These are phyloP conservation scores for Oppia nitens DNA, from an alignment of 1,140 invertebrate species.

Conservation along the genomic window DNA sequence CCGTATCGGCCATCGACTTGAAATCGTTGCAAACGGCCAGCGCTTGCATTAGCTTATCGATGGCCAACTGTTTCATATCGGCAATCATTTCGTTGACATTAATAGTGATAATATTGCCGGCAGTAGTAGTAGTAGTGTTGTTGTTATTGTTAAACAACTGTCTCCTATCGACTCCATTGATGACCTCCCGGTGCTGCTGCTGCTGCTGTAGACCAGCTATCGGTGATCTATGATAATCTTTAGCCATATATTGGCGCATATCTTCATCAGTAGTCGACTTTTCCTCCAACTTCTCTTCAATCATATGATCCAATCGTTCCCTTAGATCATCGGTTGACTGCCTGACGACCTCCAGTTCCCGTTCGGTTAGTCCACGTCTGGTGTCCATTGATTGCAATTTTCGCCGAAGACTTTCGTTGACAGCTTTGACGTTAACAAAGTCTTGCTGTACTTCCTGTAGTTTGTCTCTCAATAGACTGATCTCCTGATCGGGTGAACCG, in stretches of 20 bases:
- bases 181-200: no score
- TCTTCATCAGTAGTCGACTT: neutral
- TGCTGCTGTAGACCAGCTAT: neutral
- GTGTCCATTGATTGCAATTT: neutral
- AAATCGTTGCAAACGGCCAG: neutral
- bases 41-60: neutral
- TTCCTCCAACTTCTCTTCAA: neutral
- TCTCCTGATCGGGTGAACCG: neutral
- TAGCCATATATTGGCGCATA: neutral
- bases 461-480: neutral
- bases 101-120: neutral
- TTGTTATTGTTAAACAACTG: no score
- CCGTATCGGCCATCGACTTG: neutral
- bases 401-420: neutral
- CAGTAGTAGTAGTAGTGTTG: no score
- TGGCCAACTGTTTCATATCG: neutral
- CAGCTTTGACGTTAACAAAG: neutral
- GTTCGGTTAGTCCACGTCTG: neutral
- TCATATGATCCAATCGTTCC: neutral
- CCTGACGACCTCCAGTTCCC: neutral
- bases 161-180: no score
- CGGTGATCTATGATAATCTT: neutral
- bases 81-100: neutral
- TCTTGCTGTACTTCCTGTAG: neutral
- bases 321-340: neutral